Evolutionary conservation across 2,888 invertebrate species (phyloP), one percentile per base, ranked within the genome.

Genomic region (Geophilus truncorum): DNA sequence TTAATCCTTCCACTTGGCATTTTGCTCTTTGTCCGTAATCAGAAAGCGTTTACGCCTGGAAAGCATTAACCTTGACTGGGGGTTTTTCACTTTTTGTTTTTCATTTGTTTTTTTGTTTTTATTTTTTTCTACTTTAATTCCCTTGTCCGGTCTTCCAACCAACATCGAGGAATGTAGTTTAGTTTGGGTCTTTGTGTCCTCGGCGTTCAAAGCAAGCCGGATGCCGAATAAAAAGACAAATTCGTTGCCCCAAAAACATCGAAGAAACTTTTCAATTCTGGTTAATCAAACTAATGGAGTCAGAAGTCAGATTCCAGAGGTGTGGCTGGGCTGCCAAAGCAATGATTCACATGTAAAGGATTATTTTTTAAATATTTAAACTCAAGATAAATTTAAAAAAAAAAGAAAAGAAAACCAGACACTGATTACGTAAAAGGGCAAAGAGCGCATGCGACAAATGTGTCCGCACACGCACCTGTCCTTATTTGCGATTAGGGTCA

Each of bases 401-500:
- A 40, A 40, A 40, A 40, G 15, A 40, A 12, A 40, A 2, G 15
- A 34, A 34, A 34, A 34, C n/a, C n/a, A n/a, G n/a, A n/a, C n/a
- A n/a, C n/a, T n/a, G n/a, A n/a, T 32, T 32, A 32, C 32, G 9
- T 32, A 51, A 51, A 45, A 51, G 18, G 51, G 51, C 51, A 51
- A 51, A 51, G 1, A 21, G n/a, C 6, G 18, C 51, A 51, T 12
- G 12, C 70, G n/a, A 28, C 70, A 70, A 70, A 70, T 70, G 28
- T 70, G 28, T 28, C 62, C 62, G 25, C 62, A 62, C 62, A n/a
- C 51, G 51, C 51, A 21, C 18, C 28, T 70, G 70, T 25, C 70
- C 70, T 23, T 70, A 70, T 70, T 70, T 25, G 70, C n/a, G 23
- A 70, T 70, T 70, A 70, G 70, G 70, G 70, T 70, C 70, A 70